Evolutionary conservation across 35 echinoderm and acorn worm genomes (phyloP), one percentile per base, ranked within the genome.

Genomic region (Strongylocentrotus purpuratus): DNA sequence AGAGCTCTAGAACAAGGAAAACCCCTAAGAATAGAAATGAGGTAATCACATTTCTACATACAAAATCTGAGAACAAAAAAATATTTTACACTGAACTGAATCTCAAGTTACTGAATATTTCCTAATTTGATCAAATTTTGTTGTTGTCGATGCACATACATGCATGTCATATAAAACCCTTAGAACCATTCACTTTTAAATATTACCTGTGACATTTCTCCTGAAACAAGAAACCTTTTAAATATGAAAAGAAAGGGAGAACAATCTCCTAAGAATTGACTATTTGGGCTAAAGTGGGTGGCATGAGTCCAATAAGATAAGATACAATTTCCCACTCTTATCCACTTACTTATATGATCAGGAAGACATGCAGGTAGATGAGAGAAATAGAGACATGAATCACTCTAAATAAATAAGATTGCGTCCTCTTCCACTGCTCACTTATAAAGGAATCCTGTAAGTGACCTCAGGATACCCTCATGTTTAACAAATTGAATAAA

Each of bases 301-400:
- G 65, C 65, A 78, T 78, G 2, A 7, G 6, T 78, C 65, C 65
- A 7, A 78, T 78, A 78, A 78, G 65, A 78, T 78, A 78, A n/a
- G 22, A 22, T 78, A 22, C 65, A 78, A 78, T 78, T 78, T 78
- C 65, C 65, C 65, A 78, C 65, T 28, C 22, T 78, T 18, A 78
- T 78, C 65, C 65, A 78, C 65, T 78, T 78, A 78, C 22, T 78
- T 28, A 78, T 5, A 28, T 25, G 65, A 78, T 78, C 65, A 78
- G 65, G 22, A 78, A 78, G 20, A 78, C 65, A 22, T 28, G 20
- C 4, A 78, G 65, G 65, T 78, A 78, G 65, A 78, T 78, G 65
- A 78, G 65, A 78, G 65, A 78, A 78, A 78, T 78, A 78, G 65
- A 78, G 65, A 78, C 65, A n/a, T 78, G 65, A 78, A 78, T 78